Evolutionary conservation across 2,797 vertebrate species (phyloP), one percentile per base, ranked within the genome.

Genomic region (Peromyscus aztecus): DNA sequence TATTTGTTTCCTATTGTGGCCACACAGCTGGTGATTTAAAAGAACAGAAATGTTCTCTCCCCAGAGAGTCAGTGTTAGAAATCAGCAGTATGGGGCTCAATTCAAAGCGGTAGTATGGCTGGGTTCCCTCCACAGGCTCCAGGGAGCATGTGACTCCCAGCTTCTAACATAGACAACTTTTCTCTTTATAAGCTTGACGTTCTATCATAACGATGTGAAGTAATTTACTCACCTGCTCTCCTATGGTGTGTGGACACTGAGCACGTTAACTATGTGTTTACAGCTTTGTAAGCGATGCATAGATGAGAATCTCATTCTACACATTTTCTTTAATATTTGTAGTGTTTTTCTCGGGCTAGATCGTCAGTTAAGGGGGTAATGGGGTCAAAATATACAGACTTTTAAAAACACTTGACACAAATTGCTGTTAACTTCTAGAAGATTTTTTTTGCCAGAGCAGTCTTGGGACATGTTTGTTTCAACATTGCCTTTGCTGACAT

Each of bases 321-420:
- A 89, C 11, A 37, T 91, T 61, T 86, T 52, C 71, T 67, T 85
- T 91, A 76, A 77, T 65, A 77, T 52, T 71, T 81, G 40, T 94
- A 69, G 21, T 24, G 46, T 80, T 84, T 84, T 84, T 65, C 40
- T 69, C 87, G 84, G 65, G 43, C 63, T 11, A 57, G 29, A 71
- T 91, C 63, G 76, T 29, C 10, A 12, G 0, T 69, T 12, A 61
- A 40, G 7, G 17, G 78, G 55, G 80, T 55, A n/a, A 91, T 40
- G 67, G 77, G 23, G 34, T 93, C n/a, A 88, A 78, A 95, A 57
- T 85, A 81, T 40, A 40, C 27, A 59, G 24, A 83, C 37, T 77
- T 88, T 29, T 43, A 78, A 57, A 89, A 78, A 59, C 0, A 52
- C 52, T 77, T 73, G 34, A 78, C 59, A 73, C 46, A 78, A 76